Base-by-base conservation (phyloP, 2,797 vertebrate genomes). In the Enteromius treurensis region DNA sequence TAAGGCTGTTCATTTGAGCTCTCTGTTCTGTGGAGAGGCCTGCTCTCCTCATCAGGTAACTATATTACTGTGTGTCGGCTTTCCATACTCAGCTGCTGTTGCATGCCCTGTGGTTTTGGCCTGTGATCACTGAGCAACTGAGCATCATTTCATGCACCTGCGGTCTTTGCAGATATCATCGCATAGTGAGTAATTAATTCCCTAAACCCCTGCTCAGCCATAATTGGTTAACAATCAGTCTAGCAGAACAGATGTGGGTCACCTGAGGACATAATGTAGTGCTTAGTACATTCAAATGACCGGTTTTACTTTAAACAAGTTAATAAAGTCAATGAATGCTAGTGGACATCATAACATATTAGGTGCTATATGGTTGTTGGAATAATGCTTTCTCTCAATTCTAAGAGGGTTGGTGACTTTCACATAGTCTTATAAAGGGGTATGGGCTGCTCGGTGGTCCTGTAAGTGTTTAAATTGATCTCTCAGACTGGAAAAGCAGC, bases 1-100 rank as follows among this genome's bases (percentile, higher is more conserved):
- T 89, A 98, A 98, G 87, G 98, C 95, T 0, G 93, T 96, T 88
- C 97, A 99, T 90, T 95, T 99, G 77, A 96, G 95, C 8, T 94
- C 95, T 76, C 90, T 98, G 95, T 96, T 99, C 92, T 92, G 93
- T 81, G 95, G 91, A 89, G 92, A 94, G 68, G 53, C 86, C 89
- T 91, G 95, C 84, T 91, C 95, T 84, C 86, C 32, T 3, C 92
- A 94, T 0, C 94, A 99, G 97, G 98, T 99, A 96, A 95, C 85
- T 90, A 77, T 84, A 23, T 5, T n/a, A 62, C 83, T 79, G 70
- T 64, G 15, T 17, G 88, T 83, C 87, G 42, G 86, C 90, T 49
- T 80, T 62, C 82, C 26, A 67, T 62, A 88, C 80, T 74, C 77
- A 81, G 77, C 67, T 69, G 84, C 86, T 34, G 37, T 45, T 85